These are phyloP conservation scores for Cheilosia scutellata DNA, from an alignment of 2,888 invertebrate species.

Conservation along the genomic window DNA sequence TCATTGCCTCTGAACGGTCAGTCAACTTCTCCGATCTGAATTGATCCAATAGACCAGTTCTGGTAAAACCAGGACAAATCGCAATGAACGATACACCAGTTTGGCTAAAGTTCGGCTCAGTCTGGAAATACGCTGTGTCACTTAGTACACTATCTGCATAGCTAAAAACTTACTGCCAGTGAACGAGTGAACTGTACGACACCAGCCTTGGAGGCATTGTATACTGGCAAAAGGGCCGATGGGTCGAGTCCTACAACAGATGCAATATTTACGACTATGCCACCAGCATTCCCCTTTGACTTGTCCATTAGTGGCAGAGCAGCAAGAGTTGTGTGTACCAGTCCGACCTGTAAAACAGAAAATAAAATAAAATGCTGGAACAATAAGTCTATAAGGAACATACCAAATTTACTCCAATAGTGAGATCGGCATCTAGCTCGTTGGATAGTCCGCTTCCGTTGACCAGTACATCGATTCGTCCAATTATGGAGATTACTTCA, in stretches of 20 bases:
- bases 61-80: slow-evolving; percentile 78
- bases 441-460: slow-evolving; percentile 80
- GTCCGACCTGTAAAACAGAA: slow-evolving; percentile 81
- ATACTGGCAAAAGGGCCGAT: slow-evolving; percentile 78
- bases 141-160: background rate
- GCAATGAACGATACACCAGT: slow-evolving; percentile 79
- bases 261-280: slow-evolving; percentile 83
- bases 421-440: slow-evolving; percentile 81
- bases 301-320: slow-evolving; percentile 83
- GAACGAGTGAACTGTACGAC: slow-evolving; percentile 82
- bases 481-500: slow-evolving; percentile 77
- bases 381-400: background rate
- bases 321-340: slow-evolving; percentile 82
- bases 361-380: background rate
- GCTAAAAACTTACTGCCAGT: slow-evolving; percentile 79
- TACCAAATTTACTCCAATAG: slow-evolving; percentile 82
- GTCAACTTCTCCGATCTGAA: slow-evolving; percentile 52
- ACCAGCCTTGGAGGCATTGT: slow-evolving; percentile 83
- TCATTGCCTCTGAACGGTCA: slow-evolving; percentile 44
- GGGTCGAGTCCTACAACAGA: slow-evolving; percentile 81
- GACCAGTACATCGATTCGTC: slow-evolving; percentile 52
- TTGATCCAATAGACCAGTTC: slow-evolving; percentile 65
- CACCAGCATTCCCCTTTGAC: slow-evolving; percentile 82
- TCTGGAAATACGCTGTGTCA: slow-evolving; percentile 47
- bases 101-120: slow-evolving; percentile 72